phyloP scores from a whole-genome alignment of 2,797 vertebrate genomes.

The Notamacropus eugenii region DNA sequence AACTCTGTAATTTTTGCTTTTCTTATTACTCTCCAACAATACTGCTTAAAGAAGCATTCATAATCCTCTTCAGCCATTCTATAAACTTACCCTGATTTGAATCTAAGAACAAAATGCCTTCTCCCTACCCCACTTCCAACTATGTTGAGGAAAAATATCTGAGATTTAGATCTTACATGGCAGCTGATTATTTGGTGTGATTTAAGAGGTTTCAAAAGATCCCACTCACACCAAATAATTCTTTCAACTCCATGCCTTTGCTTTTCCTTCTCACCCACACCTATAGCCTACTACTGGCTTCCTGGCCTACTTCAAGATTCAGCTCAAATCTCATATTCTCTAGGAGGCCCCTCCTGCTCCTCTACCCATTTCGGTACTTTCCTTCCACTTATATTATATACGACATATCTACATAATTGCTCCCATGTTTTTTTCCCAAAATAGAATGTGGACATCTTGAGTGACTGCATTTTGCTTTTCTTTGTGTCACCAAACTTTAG shows the following conservation, averaged over 20 bases:
- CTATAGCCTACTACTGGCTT: too few relatives aligned
- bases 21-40: neutral
- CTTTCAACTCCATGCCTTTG: neutral
- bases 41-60: constrained; percentile 4
- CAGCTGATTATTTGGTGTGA: neutral
- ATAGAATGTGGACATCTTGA: too few relatives aligned
- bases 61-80: neutral
- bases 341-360: too few relatives aligned
- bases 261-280: neutral
- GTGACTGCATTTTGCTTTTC: too few relatives aligned
- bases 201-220: neutral
- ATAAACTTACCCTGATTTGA: neutral
- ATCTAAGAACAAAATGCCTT: neutral
- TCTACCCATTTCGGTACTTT: too few relatives aligned
- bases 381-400: too few relatives aligned
- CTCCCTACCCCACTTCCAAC: neutral
- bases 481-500: too few relatives aligned
- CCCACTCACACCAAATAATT: neutral
- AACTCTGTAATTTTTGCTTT: neutral
- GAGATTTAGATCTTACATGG: neutral
- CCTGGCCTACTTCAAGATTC: too few relatives aligned
- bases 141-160: neutral
- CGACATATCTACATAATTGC: too few relatives aligned
- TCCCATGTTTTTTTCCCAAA: too few relatives aligned
- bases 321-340: too few relatives aligned